phyloP scores from a whole-genome alignment of 2,797 vertebrate genomes.

The Sparus aurata region DNA sequence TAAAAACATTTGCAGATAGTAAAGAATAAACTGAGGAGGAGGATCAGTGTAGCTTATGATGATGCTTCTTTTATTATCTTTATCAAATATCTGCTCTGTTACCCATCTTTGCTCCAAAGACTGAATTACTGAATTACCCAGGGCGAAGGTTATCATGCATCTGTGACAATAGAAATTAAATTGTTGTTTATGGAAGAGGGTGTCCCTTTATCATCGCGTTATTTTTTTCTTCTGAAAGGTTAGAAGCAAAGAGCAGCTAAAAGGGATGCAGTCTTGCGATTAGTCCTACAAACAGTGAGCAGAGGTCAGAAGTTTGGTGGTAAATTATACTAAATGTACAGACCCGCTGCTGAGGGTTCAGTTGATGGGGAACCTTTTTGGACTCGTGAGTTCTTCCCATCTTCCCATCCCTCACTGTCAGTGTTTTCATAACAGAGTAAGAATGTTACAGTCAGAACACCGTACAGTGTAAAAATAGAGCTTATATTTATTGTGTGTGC shows the following conservation, averaged over 20 bases:
- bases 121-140: background rate
- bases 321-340: background rate
- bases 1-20: background rate
- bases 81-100: conserved; percentile 13
- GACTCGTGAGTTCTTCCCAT: background rate
- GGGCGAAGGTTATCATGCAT: background rate
- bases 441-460: background rate
- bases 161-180: background rate
- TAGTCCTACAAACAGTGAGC: background rate
- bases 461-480: background rate
- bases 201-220: background rate
- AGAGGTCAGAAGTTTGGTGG: background rate
- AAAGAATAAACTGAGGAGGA: background rate
- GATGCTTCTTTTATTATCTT: background rate
- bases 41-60: background rate
- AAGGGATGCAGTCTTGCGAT: too few relatives aligned
- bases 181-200: background rate
- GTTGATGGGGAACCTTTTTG: background rate
- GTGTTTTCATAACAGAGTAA: background rate
- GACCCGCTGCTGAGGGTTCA: too few relatives aligned
- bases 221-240: background rate
- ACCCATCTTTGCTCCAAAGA: background rate
- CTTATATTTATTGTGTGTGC: background rate
- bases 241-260: background rate
- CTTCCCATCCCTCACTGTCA: background rate